A percentile compares a stretch with the other conserved stretches of the same genome.
These are phyloP conservation scores for Labeo rohita DNA, from an alignment of 2,113 vertebrate species.

Conservation along the genomic window DNA sequence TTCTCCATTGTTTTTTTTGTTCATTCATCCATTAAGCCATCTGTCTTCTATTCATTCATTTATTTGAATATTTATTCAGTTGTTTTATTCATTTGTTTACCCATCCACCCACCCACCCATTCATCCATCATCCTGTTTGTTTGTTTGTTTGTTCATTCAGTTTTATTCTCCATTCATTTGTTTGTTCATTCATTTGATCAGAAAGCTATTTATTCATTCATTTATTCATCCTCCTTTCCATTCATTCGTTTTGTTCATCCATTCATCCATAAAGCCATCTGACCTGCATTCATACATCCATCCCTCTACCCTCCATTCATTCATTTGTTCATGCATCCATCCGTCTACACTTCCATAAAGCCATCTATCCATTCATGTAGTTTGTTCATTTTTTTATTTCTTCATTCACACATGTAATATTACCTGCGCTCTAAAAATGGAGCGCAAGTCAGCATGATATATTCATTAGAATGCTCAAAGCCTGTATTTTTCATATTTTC, in stretches of 20 bases:
- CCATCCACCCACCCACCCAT: background rate
- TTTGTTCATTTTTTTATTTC: constrained; percentile 34
- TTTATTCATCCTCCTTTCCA: background rate
- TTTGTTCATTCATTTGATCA: background rate
- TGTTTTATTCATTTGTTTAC: background rate
- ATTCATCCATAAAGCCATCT: background rate
- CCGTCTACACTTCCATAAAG: background rate
- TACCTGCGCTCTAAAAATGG: background rate
- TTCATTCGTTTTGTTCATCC: background rate
- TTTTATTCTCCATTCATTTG: background rate
- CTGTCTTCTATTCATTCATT: background rate
- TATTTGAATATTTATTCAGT: too few species aligned
- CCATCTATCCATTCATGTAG: background rate
- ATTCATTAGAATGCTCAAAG: background rate
- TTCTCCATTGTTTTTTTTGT: background rate
- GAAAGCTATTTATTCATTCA: background rate
- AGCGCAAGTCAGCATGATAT: background rate
- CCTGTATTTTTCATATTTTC: constrained; percentile 34
- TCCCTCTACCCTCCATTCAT: background rate
- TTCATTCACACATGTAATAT: constrained; percentile 2
- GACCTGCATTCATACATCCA: background rate
- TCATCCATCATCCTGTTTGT: background rate
- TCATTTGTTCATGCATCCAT: background rate
- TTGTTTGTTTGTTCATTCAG: background rate
- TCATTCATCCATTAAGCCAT: background rate